These are phyloP conservation scores for Drosophila watanabei DNA, from an alignment of 1,140 invertebrate genomes.

Conservation along the genomic window DNA sequence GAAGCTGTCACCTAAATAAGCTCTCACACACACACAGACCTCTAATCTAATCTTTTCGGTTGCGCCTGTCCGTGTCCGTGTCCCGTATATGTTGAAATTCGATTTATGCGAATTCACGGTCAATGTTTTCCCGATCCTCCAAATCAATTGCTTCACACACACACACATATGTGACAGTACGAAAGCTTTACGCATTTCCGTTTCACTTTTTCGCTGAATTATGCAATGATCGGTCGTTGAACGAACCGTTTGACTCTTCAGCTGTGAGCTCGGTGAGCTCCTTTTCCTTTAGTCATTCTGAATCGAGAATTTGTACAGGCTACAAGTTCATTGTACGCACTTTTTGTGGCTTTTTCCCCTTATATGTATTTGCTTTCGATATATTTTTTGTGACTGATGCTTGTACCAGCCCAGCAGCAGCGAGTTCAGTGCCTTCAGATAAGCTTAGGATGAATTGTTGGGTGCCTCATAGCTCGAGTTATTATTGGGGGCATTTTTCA, in stretches of 20 bases:
- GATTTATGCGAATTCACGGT: conserved; percentile 73
- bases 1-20: conserved; percentile 39
- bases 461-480: conserved; percentile 15
- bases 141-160: conserved; percentile 19
- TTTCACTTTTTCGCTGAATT: conserved; percentile 56
- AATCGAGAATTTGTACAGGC: conserved; percentile 30
- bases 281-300: conserved; percentile 29
- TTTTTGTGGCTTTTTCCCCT: conserved; percentile 19
- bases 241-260: conserved; percentile 31
- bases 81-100: conserved; percentile 37
- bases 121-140: conserved; percentile 64
- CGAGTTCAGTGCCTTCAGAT: conserved; percentile 43
- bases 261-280: conserved; percentile 18
- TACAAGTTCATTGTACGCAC: conserved; percentile 47
- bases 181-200: conserved; percentile 61
- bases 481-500: background rate
- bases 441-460: conserved; percentile 34
- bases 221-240: conserved; percentile 76
- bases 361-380: conserved; percentile 16
- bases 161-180: conserved; percentile 9
- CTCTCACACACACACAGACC: conserved; percentile 5
- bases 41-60: conserved; percentile 59
- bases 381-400: conserved; percentile 18
- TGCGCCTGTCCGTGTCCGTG: too few species aligned
- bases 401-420: background rate